A percentile compares a stretch with the other conserved stretches of the same genome.
These are phyloP conservation scores for Odocoileus hemionus DNA, from an alignment of 2,113 vertebrate genomes.

Conservation along the genomic window DNA sequence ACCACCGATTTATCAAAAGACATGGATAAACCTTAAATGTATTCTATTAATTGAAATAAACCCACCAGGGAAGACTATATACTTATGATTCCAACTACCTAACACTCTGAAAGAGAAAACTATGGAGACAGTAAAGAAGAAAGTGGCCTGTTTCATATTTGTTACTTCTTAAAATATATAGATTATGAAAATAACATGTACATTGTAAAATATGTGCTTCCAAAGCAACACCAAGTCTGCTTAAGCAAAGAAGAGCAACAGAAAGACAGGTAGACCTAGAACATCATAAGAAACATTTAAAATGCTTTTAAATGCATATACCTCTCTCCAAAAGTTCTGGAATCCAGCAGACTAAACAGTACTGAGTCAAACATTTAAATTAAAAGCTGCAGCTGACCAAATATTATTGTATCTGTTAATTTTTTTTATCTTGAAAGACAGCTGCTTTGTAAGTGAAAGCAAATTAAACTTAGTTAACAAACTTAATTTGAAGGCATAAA, in stretches of 20 bases:
- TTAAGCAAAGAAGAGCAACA: not conserved
- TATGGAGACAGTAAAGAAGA: not conserved
- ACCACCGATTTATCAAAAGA: not conserved
- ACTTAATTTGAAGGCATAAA: not conserved
- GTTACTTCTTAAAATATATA: not conserved
- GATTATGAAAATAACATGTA: not conserved
- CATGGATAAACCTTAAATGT: not conserved
- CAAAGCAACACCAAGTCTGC: not conserved
- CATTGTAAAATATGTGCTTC: not conserved
- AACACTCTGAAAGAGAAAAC: not conserved
- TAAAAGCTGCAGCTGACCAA: constrained; percentile 78
- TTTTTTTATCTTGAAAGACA: constrained; percentile 71
- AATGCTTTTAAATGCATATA: constrained; percentile 1
- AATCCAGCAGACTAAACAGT: constrained; percentile 69
- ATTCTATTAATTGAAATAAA: not conserved
- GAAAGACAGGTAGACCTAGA: not conserved
- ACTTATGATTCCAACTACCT: not conserved
- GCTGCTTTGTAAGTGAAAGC: constrained; percentile 67
- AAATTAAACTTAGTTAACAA: constrained; percentile 15
- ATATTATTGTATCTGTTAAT: constrained; percentile 72
- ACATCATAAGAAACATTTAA: not conserved
- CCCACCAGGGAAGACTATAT: not conserved
- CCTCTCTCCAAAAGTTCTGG: constrained; percentile 40
- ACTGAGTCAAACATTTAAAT: constrained; percentile 71
- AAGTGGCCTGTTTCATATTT: not conserved